A percentile compares a stretch with the other conserved stretches of the same genome.
Conservation (phyloP, 2,888 invertebrate genomes). For the Caenorhabditis angaria region DNA sequence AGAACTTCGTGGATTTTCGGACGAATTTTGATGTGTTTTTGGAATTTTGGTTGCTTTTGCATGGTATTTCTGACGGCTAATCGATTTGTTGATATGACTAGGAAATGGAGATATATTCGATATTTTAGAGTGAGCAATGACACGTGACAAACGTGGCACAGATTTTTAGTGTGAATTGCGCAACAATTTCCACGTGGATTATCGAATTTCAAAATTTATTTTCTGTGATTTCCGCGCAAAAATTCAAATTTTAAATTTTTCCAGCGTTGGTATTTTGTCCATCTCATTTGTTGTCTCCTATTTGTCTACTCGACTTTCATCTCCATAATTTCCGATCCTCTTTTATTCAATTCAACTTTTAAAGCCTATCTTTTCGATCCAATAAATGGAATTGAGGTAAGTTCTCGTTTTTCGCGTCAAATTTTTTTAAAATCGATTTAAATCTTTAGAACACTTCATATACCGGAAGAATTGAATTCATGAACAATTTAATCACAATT, state of each 20-base stretch:
- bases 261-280: not conserved
- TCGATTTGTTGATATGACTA: constrained; percentile 1
- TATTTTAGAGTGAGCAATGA: too few relatives aligned
- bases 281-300: not conserved
- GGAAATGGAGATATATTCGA: too few relatives aligned
- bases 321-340: not conserved
- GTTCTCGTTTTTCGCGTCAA: not conserved
- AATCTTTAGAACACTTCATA: not conserved
- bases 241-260: not conserved
- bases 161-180: not conserved
- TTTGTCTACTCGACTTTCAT: not conserved
- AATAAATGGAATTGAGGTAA: not conserved
- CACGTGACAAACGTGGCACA: not conserved
- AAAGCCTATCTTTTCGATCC: not conserved
- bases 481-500: not conserved
- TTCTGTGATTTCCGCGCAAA: too few relatives aligned
- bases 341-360: not conserved
- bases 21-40: not conserved
- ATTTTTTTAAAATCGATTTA: too few relatives aligned
- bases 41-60: not conserved
- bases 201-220: too few relatives aligned
- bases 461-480: not conserved
- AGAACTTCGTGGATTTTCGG: not conserved
- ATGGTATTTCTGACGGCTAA: not conserved
- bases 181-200: too few relatives aligned